phyloP scores from a whole-genome alignment of 2,113 vertebrate genomes.

The Brachionichthys hirsutus region DNA sequence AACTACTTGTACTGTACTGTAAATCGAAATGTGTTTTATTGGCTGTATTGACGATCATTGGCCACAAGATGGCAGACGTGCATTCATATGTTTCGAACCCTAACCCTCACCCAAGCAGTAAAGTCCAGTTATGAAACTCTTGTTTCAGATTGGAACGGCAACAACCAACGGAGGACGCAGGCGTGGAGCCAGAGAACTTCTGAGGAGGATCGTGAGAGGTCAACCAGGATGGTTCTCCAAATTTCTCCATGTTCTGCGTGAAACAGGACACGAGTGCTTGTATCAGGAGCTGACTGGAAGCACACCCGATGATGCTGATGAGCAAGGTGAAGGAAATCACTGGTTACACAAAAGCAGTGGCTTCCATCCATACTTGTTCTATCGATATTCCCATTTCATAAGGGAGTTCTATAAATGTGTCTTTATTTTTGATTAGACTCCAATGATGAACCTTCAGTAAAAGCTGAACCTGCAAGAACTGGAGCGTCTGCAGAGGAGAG shows the following conservation, averaged over 20 bases:
- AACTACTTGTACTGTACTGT: not conserved
- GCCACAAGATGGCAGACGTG: conserved; percentile 58
- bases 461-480: conserved; percentile 13
- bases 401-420: no score
- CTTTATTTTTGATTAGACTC: not conserved
- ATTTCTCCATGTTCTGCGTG: conserved; percentile 78
- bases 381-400: no score
- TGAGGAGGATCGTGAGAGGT: conserved; percentile 82
- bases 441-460: conserved; percentile 11
- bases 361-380: no score
- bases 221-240: conserved; percentile 83
- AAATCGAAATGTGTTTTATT: no score
- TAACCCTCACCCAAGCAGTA: no score
- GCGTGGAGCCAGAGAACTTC: conserved; percentile 79
- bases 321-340: conserved; percentile 41
- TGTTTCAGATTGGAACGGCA: conserved; percentile 74
- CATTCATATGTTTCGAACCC: no score
- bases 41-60: not conserved
- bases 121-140: not conserved
- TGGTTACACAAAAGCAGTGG: no score
- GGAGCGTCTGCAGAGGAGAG: not conserved
- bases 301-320: not conserved
- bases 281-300: conserved; percentile 74
- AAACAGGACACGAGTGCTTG: conserved; percentile 71
- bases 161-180: conserved; percentile 54